Percentiles rank a stretch among this genome's conserved stretches.
Conservation (phyloP, 2,113 vertebrate genomes). For the Pterocles orientalis region DNA sequence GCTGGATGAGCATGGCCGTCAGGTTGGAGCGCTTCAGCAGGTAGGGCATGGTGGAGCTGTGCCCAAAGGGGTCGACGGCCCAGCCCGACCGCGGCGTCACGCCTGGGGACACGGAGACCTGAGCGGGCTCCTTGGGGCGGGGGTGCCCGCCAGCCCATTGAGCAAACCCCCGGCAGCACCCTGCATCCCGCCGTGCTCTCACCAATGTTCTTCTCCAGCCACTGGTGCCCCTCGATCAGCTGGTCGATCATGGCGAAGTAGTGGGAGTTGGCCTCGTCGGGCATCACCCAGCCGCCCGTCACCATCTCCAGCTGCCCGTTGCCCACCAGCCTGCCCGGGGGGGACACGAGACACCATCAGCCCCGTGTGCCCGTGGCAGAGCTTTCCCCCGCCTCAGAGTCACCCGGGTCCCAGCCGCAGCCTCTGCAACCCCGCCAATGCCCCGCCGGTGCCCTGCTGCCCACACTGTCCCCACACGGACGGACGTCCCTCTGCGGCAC, state of each 20-base stretch:
- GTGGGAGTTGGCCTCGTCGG: conserved; percentile 93
- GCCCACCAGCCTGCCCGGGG: conserved; percentile 74
- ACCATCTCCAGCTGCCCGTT: conserved; percentile 95
- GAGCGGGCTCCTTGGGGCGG: too few species aligned
- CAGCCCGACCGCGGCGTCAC: conserved; percentile 87
- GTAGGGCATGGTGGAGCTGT: conserved; percentile 96
- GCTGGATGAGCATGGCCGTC: conserved; percentile 97
- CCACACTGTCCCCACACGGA: accelerated
- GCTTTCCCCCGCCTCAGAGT: too few species aligned
- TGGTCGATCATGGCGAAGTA: conserved; percentile 98
- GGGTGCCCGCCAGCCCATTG: accelerated
- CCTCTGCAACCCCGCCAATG: background rate
- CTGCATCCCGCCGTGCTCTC: background rate
- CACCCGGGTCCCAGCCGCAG: background rate
- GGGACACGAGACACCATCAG: background rate
- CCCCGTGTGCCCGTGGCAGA: background rate
- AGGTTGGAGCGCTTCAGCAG: conserved; percentile 92
- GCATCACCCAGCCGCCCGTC: conserved; percentile 98
- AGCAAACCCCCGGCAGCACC: background rate
- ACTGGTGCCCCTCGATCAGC: conserved; percentile 98
- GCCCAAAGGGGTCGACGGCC: conserved; percentile 94
- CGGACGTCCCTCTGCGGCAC: background rate
- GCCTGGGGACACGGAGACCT: conserved; percentile 68
- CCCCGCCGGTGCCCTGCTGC: too few species aligned
- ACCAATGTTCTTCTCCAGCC: conserved; percentile 96